A percentile compares a stretch with the other conserved stretches of the same genome.
Conservation (phyloP, 2,113 vertebrate species). For the Gadus macrocephalus region DNA sequence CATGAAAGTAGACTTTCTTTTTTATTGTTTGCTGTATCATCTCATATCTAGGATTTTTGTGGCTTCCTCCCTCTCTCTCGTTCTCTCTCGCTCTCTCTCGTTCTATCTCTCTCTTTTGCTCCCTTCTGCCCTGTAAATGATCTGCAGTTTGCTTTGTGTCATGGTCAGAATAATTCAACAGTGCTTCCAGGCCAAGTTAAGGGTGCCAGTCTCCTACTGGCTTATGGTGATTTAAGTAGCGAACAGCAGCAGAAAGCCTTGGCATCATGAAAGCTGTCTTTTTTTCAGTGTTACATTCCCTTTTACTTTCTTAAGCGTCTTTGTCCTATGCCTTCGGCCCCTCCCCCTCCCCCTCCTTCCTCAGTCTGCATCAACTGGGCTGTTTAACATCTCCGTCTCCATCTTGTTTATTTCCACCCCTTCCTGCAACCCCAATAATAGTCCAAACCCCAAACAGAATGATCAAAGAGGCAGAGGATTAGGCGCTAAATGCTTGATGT, state of each 20-base stretch:
- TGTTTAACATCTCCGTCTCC: slow-evolving; percentile 24
- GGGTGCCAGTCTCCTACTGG: slow-evolving; percentile 9
- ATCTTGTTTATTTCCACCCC: slow-evolving; percentile 19
- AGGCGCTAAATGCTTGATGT: slow-evolving; percentile 53
- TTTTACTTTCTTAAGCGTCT: neutral
- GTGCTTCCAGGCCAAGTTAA: slow-evolving; percentile 13
- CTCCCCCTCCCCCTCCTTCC: neutral
- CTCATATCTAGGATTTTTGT: neutral
- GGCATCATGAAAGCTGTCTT: neutral
- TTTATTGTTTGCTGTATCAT: neutral
- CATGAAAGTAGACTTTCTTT: neutral
- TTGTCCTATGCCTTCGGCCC: slow-evolving; percentile 10
- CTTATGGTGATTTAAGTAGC: slow-evolving; percentile 13
- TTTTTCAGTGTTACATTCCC: neutral
- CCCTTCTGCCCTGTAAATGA: neutral
- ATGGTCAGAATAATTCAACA: neutral
- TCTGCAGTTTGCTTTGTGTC: neutral
- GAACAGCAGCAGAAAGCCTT: neutral
- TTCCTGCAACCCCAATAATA: slow-evolving; percentile 50
- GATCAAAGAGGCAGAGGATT: slow-evolving; percentile 59
- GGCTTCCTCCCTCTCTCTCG: neutral
- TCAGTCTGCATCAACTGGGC: slow-evolving; percentile 33
- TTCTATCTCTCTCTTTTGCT: neutral
- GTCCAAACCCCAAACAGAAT: slow-evolving; percentile 52
- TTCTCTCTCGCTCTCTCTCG: neutral